Conservation (phyloP, 92 coral and sea anemone genomes). For the Pocillopora meandrina region DNA sequence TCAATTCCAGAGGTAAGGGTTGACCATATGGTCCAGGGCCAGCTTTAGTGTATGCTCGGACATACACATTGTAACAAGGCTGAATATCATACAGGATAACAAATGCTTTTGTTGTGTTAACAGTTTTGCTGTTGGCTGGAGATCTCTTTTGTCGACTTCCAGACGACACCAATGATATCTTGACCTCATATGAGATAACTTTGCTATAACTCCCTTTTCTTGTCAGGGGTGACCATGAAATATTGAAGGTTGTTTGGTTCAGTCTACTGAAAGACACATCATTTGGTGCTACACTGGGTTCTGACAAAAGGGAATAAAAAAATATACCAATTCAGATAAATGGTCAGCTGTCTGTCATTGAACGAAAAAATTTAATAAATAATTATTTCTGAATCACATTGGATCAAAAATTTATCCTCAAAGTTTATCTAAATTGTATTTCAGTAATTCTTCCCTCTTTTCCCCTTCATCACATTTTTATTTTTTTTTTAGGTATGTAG, state of each 20-base stretch:
- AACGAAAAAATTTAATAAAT: background rate
- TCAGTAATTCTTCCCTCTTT: too few species aligned
- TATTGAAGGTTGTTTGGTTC: slow-evolving; percentile 14
- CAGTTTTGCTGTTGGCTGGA: background rate
- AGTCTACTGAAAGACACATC: background rate
- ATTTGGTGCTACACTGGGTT: slow-evolving; percentile 18
- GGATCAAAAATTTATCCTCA: too few species aligned
- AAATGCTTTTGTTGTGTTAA: background rate
- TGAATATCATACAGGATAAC: background rate
- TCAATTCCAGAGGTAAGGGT: background rate
- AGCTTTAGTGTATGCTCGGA: slow-evolving; percentile 4
- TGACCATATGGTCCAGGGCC: slow-evolving; percentile 22
- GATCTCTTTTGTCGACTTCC: background rate
- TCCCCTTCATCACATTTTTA: too few species aligned
- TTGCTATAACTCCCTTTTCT: slow-evolving; percentile 21
- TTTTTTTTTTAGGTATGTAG: background rate
- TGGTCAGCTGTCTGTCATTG: background rate
- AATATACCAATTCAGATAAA: background rate
- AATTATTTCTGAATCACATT: too few species aligned
- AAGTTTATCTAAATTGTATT: too few species aligned
- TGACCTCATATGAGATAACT: slow-evolving; percentile 8
- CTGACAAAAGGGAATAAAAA: background rate
- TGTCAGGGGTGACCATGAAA: slow-evolving; percentile 17
- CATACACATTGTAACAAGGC: slow-evolving; percentile 5
- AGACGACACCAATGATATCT: background rate